These are phyloP conservation scores for Apoda limacodes DNA, from an alignment of 2,888 invertebrate genomes.

Conservation along the genomic window DNA sequence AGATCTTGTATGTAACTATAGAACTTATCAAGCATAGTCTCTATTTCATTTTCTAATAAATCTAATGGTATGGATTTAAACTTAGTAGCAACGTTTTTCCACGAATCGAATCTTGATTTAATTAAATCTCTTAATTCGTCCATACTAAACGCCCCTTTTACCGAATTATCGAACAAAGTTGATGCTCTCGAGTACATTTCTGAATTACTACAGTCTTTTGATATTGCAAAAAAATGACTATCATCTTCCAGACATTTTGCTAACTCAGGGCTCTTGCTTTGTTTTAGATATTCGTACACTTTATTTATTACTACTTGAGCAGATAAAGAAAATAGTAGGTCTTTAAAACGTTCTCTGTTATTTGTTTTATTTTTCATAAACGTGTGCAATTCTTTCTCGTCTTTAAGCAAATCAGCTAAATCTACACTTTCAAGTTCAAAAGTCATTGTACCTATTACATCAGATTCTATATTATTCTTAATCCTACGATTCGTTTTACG, in stretches of 20 bases:
- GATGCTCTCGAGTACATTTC: conserved; percentile 48
- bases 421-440: conserved; percentile 51
- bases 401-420: conserved; percentile 38
- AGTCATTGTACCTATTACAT: conserved; percentile 40
- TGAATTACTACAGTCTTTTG: conserved; percentile 33
- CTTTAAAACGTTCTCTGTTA: conserved; percentile 46
- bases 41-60: conserved; percentile 45
- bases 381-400: conserved; percentile 43
- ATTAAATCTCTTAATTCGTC: conserved; percentile 43
- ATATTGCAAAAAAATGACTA: conserved; percentile 33
- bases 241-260: conserved; percentile 44
- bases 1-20: conserved; percentile 48
- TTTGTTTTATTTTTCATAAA: conserved; percentile 36
- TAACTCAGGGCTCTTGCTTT: conserved; percentile 42
- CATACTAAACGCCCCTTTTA: conserved; percentile 51
- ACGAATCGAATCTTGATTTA: conserved; percentile 40
- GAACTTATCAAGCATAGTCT: conserved; percentile 48
- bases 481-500: conserved; percentile 46
- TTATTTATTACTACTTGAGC: conserved; percentile 55
- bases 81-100: conserved; percentile 46
- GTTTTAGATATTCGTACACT: conserved; percentile 50
- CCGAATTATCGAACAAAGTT: conserved; percentile 43
- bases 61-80: conserved; percentile 47
- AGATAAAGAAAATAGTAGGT: conserved; percentile 45
- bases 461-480: conserved; percentile 39